Evolutionary conservation across 2,113 vertebrate genomes (phyloP).

Genomic region (Megaceryle maxima): DNA sequence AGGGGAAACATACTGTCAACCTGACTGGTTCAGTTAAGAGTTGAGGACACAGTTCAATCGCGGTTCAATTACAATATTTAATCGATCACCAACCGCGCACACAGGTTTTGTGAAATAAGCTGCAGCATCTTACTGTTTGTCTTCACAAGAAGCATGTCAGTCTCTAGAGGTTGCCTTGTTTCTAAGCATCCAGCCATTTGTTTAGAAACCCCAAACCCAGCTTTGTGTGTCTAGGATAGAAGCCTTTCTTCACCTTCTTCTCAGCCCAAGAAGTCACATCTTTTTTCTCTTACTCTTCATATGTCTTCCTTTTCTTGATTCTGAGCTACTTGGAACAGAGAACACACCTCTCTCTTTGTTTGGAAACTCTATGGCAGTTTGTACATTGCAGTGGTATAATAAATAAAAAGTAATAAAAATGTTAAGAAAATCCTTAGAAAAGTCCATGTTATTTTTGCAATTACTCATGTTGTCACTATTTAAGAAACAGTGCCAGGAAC

Average conservation of each 20-base stretch:
- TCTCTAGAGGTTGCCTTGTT: background rate
- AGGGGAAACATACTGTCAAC: background rate
- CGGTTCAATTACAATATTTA: constrained; percentile 10
- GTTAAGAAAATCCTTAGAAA: constrained; percentile 25
- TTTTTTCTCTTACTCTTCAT: background rate
- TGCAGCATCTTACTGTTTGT: background rate
- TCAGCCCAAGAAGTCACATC: background rate
- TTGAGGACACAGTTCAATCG: background rate
- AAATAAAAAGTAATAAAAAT: constrained; percentile 58
- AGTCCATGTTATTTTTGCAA: constrained; percentile 24
- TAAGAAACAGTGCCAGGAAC: constrained; percentile 54
- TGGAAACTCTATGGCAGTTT: background rate
- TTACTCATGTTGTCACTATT: constrained; percentile 41
- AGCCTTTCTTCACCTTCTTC: background rate
- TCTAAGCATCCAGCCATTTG: background rate
- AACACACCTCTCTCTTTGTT: background rate
- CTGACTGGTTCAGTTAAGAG: background rate
- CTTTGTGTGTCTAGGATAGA: background rate
- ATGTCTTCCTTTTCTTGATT: background rate
- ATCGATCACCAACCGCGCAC: background rate
- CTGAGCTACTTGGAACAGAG: constrained; percentile 18
- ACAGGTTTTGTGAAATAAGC: background rate
- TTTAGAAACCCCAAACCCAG: background rate
- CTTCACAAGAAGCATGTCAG: background rate
- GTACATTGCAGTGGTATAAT: background rate